phyloP scores from a whole-genome alignment of 2,797 vertebrate species.

The Psittacula derbiana region DNA sequence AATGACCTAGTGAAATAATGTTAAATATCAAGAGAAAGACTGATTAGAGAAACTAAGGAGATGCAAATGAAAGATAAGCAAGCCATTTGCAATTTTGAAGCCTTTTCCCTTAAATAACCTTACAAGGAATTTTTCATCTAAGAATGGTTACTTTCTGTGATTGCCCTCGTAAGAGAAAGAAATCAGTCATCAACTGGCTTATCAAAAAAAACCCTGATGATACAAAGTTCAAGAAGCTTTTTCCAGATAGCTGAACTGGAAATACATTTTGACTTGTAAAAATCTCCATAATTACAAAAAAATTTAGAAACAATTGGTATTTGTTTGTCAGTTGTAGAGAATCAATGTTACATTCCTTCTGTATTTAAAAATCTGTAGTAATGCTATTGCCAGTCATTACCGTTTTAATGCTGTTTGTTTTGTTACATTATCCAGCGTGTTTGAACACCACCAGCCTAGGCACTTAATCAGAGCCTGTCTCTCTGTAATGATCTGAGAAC shows the following conservation, averaged over 20 bases:
- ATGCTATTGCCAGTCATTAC: not conserved
- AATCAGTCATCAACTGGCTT: not conserved
- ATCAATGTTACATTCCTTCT: not conserved
- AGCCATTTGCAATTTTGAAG: not conserved
- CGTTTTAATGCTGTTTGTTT: constrained; percentile 36
- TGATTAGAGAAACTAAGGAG: not conserved
- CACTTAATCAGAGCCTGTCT: constrained; percentile 47
- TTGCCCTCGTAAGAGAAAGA: not conserved
- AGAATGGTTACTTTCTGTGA: not conserved
- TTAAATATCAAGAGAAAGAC: not conserved
- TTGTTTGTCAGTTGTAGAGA: not conserved
- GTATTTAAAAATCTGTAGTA: constrained; percentile 19
- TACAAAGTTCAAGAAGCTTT: not conserved
- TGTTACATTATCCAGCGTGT: not conserved
- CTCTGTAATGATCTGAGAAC: constrained; percentile 27
- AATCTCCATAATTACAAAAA: not conserved
- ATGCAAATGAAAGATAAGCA: not conserved
- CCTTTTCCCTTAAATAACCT: not conserved
- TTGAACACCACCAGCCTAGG: constrained; percentile 15
- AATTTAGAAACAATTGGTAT: not conserved
- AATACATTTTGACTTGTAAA: not conserved
- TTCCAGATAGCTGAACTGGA: not conserved
- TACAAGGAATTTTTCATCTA: not conserved
- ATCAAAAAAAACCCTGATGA: not conserved
- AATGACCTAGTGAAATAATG: not conserved